Base-by-base conservation (phyloP, 2,113 vertebrate species). In the Odontophorus gujanensis region DNA sequence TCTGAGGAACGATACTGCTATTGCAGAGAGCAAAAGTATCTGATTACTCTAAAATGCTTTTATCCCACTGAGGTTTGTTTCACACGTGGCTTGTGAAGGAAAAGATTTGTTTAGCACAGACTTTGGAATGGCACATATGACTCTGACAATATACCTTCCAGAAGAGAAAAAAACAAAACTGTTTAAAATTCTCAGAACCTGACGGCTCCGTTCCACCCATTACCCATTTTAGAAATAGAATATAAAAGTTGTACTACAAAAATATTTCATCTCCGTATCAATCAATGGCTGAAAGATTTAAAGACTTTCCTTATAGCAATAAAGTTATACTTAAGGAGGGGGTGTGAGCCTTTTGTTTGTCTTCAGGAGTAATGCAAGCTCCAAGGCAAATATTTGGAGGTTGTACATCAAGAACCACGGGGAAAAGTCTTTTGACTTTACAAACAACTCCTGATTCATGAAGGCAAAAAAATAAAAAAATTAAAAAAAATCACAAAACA, bases 171-270 rank as follows among this genome's bases (percentile, higher is more conserved):
- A 96, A 95, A 45, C 5, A 43, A 53, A 28, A 53, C 26, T 43
- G 17, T 58, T 91, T 83, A 95, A 85, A 95, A 90, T 90, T 94
- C 75, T 92, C 58, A 89, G 71, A 95, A 81, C 73, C 87, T 78
- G 69, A 83, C 91, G 81, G 93, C 22, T 96, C 96, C 90, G 79
- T 43, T 94, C 80, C 36, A 50, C 95, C 86, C 91, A 77, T 94
- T 71, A 55, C 92, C 36, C 62, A 65, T 89, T 94, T 90, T 96
- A 95, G 93, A 97, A 95, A 96, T 83, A 96, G 87, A 78, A 58
- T 96, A 96, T 91, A 97, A 97, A 93, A 96, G 93, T 78, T 92
- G 81, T 92, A 89, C 89, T 96, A 96, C 81, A 90, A 95, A 97
- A 96, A 93, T 95, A 97, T 75, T 92, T 95, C 73, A 94, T 96